Base-by-base conservation (phyloP, 2,888 invertebrate genomes). In the Saturnia pavonia region DNA sequence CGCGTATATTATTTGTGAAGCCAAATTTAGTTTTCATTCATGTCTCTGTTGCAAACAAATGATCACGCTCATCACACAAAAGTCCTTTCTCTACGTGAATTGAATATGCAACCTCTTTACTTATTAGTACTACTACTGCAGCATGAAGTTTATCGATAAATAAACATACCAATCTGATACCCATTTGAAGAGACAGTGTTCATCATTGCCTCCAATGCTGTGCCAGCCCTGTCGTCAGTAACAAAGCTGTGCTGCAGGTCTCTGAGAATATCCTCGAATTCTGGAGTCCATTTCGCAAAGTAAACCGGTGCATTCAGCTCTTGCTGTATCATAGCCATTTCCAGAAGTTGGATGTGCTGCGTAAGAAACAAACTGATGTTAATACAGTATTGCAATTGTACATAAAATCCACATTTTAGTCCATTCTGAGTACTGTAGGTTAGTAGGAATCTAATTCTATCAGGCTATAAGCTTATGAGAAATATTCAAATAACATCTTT, bases 111-210 rank as follows among this genome's bases (percentile, higher is more conserved):
- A 51, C 6, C 1, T 51, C n/a, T n/a, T n/a, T n/a, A 14, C 19
- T 51, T 19, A 51, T 19, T 51, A 51, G 19, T 51, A 19, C 14
- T 51, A 51, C 16, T 19, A 8, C 43, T 43, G 14, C 4, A 9
- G 14, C 7, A 43, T 40, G 48, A 65, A 75, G 25, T 66, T 68
- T 66, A 54, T 27, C 54, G 34, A 43, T 19, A 14, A 69, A 67
- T 68, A 68, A 25, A 51, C 27, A 67, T 75, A 94, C 94, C 94
- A 82, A 98, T 96, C 91, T 99, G 99, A 91, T 98, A 99, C 14
- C 99, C 99, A 94, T 98, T 99, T 0, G 98, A 98, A 25, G 98
- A 97, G n/a, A 99, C 96, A 19, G 97, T 96, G 82, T 96, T 96
- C 72, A 98, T 90, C 88, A 99, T 94, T 11, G 98, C 98, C 84